phyloP scores from a whole-genome alignment of 2,113 vertebrate genomes.

The Colaptes auratus region DNA sequence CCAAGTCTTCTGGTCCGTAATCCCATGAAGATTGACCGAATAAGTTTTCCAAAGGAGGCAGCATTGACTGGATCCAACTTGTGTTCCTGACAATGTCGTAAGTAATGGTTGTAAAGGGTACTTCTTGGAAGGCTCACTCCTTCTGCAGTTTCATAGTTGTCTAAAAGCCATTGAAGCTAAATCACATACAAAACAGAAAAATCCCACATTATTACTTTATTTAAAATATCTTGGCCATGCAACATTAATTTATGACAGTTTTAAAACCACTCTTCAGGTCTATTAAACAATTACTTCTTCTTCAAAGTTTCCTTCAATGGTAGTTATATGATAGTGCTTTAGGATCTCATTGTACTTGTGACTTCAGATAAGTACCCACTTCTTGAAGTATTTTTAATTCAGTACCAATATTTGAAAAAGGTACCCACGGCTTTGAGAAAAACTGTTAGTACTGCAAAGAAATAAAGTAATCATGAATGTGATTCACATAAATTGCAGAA shows the following conservation, averaged over 20 bases:
- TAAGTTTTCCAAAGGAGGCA: constrained; percentile 87
- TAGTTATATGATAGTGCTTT: neutral
- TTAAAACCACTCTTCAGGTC: neutral
- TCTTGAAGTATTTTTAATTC: constrained; percentile 24
- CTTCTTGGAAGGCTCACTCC: constrained; percentile 86
- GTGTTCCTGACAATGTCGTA: constrained; percentile 86
- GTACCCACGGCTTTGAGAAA: neutral
- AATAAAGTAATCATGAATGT: constrained; percentile 30
- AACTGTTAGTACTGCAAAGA: constrained; percentile 17
- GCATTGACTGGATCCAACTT: constrained; percentile 86
- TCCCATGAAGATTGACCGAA: constrained; percentile 86
- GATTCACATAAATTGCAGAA: constrained; percentile 3
- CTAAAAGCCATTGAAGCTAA: constrained; percentile 86
- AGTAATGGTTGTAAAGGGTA: constrained; percentile 86
- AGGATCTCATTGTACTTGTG: constrained; percentile 17
- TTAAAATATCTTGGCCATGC: neutral
- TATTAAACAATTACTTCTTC: neutral
- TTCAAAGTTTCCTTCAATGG: neutral
- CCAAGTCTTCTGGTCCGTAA: constrained; percentile 84
- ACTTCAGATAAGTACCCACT: neutral
- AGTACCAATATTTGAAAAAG: neutral
- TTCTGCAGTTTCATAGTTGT: constrained; percentile 88
- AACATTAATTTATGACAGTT: neutral
- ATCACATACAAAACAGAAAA: constrained; percentile 53
- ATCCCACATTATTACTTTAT: neutral